Base-by-base conservation (phyloP, 2,797 vertebrate species). In the Mus spretus region DNA sequence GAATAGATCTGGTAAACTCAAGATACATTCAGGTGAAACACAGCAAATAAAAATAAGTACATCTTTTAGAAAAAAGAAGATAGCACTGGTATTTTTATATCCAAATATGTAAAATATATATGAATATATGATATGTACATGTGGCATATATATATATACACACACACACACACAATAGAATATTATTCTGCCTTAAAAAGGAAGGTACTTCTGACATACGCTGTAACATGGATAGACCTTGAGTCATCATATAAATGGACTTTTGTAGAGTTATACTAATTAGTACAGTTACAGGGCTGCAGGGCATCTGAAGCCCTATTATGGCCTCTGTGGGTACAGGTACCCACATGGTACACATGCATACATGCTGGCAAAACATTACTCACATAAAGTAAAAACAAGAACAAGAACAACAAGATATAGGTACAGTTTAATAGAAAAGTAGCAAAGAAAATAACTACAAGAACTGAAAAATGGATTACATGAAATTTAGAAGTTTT, bases 211-310 rank as follows among this genome's bases (percentile, higher is more conserved):
- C 34, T 93, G 40, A 93, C 26, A 77, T 47, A 77, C 9, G 24
- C 44, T 77, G 24, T 77, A 65, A 95, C 72, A 89, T 47, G 59
- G 75, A 94, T 95, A 74, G 59, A 79, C 24, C 40, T 37, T 13
- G 34, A 57, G 13, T 53, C 9, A 67, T 67, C 78, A 65, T 40
- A 40, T 53, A 65, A 61, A 59, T 89, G 57, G 55, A 57, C 65
- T 79, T 55, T 13, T 96, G 50, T 31, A 74, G 24, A 90, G 47
- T 81, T 80, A 40, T 24, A 86, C 17, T 82, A 82, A 77, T 12
- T 77, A 47, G 12, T 80, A 34, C 15, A 79, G 31, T 53, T 50
- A 26, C 75, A 78, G n/a, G n/a, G 70, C 70, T 72, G 17, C 37
- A 37, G 7, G 75, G 75, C 2, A 55, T 47, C 31, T 55, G 50